Evolutionary conservation across 2,888 invertebrate species (phyloP).

Genomic region (Malachius bipustulatus): DNA sequence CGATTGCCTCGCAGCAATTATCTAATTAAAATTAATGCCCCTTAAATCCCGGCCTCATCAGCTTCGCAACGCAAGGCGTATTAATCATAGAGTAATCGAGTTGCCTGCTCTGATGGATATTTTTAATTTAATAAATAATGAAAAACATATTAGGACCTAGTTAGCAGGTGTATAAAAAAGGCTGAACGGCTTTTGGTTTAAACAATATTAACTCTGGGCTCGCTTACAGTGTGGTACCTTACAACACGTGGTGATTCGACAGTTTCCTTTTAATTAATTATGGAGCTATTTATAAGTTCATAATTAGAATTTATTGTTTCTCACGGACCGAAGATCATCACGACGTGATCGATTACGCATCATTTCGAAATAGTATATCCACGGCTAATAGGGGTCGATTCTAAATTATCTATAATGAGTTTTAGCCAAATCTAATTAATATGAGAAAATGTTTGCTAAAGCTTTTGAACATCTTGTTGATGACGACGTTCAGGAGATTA

Average conservation of each 20-base stretch:
- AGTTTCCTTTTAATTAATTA: constrained; percentile 2
- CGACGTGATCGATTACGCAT: too few species aligned
- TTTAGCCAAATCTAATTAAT: too few species aligned
- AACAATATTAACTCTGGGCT: constrained; percentile 20
- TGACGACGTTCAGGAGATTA: too few species aligned
- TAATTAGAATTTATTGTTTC: constrained; percentile 1
- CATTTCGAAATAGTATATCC: too few species aligned
- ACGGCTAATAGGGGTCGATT: too few species aligned
- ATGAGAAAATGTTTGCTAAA: too few species aligned
- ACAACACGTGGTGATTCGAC: neutral
- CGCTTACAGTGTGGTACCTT: constrained; percentile 13
- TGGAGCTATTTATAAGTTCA: neutral
- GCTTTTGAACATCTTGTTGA: too few species aligned
- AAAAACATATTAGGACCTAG: constrained; percentile 35
- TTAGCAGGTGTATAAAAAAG: constrained; percentile 36
- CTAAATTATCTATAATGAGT: too few species aligned
- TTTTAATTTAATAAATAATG: constrained; percentile 40
- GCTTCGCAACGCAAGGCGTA: constrained; percentile 31
- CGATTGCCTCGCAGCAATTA: constrained; percentile 37
- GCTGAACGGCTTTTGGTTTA: constrained; percentile 22
- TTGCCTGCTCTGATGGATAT: constrained; percentile 33
- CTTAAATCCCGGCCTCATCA: constrained; percentile 37
- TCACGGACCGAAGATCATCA: too few species aligned
- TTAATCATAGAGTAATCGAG: constrained; percentile 37
- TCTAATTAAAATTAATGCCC: constrained; percentile 39